A percentile compares a stretch with the other conserved stretches of the same genome.
These are phyloP conservation scores for Polia nebulosa DNA, from an alignment of 2,888 invertebrate species.

Conservation along the genomic window DNA sequence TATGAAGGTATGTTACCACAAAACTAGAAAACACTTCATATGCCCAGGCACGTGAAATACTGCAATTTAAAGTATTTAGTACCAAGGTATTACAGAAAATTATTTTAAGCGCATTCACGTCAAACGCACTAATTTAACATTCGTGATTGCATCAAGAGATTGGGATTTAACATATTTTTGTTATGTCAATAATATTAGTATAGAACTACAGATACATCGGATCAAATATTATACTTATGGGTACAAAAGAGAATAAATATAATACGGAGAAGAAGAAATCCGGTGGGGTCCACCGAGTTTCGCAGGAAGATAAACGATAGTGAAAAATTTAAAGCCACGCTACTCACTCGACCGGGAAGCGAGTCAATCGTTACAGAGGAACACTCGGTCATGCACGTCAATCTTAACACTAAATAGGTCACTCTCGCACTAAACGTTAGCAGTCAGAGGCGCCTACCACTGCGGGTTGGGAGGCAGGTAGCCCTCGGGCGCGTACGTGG, in stretches of 20 bases:
- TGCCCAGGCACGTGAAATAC: constrained; percentile 11
- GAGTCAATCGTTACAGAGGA: constrained; percentile 57
- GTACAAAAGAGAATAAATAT: constrained; percentile 64
- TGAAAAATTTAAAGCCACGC: constrained; percentile 70
- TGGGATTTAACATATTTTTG: constrained; percentile 31
- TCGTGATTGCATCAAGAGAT: constrained; percentile 24
- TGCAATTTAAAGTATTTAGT: constrained; percentile 26
- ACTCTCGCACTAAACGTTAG: constrained; percentile 53
- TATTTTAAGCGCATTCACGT: constrained; percentile 43
- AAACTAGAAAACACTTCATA: constrained; percentile 39
- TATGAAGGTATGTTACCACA: constrained; percentile 40
- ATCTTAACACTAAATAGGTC: constrained; percentile 60
- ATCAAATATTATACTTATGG: constrained; percentile 48
- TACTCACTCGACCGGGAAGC: constrained; percentile 65
- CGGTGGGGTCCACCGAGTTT: constrained; percentile 52
- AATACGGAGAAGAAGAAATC: constrained; percentile 57
- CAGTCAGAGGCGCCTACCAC: constrained; percentile 77
- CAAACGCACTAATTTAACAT: constrained; percentile 2
- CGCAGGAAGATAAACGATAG: constrained; percentile 57
- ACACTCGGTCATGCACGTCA: constrained; percentile 54
- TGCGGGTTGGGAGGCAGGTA: constrained; percentile 86
- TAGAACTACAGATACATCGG: constrained; percentile 39
- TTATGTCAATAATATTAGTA: constrained; percentile 28
- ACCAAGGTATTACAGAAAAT: constrained; percentile 27
- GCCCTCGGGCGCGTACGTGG: constrained; percentile 75